Base-by-base conservation (phyloP, 2,797 vertebrate species). In the Rousettus madagascariensis region DNA sequence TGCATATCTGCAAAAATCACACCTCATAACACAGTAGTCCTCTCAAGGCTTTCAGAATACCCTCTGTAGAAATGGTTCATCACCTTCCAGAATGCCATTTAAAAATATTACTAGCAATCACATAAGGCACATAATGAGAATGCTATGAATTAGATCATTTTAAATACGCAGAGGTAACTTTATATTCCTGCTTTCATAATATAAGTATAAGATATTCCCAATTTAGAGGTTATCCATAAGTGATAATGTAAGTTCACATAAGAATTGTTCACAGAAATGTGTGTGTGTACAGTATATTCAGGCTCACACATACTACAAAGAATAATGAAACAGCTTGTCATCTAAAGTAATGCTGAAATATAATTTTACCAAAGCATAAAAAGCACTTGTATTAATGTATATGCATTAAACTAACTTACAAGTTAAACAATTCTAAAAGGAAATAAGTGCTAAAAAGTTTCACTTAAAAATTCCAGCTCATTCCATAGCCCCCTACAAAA, bases 71-170 rank as follows among this genome's bases (percentile, higher is more conserved):
- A 90, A 66, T 65, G 53, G 92, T 79, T 65, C 77, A 95, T 84
- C 30, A 68, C 78, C 92, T 94, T 87, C 16, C 87, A 90, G 53
- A 84, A 84, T 59, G 24, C 38, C 17, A 13, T 57, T 94, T 71
- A 38, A 49, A 90, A 71, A 75, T 79, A 84, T 87, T 90, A 84
- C 84, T 69, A 74, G 71, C 59, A 94, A 85, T 95, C 90, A 77
- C 24, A 30, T 77, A 95, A 91, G 17, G 16, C 12, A 49, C 46
- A 26, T 80, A 22, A 30, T 75, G 46, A 65, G 46, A 92, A 65
- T 74, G 30, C 22, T 75, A 24, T 49, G 19, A 87, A 78, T 38
- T 57, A 87, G 75, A 41, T 91, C 15, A 72, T 84, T 95, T 85
- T 49, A 38, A 90, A 95, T 75, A 82, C 22, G 55, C 30, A 79